These are phyloP conservation scores for Tortrix viridana DNA, from an alignment of 2,888 invertebrate species.

Conservation along the genomic window DNA sequence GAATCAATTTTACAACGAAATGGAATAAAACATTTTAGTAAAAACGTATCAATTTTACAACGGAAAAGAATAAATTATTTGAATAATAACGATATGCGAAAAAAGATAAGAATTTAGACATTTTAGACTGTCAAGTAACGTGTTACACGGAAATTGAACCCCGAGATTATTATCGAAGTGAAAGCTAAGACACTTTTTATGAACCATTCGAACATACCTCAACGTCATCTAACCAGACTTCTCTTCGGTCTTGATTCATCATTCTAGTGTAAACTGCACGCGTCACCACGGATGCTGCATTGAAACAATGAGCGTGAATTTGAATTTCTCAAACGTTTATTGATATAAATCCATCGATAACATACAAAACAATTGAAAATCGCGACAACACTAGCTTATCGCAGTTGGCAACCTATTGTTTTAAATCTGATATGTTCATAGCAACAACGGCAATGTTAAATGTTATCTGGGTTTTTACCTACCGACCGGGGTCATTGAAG, in stretches of 20 bases:
- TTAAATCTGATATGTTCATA: constrained; percentile 25
- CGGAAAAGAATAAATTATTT: no score
- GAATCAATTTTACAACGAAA: no score
- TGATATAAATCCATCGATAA: constrained; percentile 30
- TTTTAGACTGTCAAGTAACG: no score
- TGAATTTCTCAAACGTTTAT: constrained; percentile 8
- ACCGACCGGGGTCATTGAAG: constrained; percentile 6
- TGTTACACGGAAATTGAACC: no score
- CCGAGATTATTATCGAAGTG: no score
- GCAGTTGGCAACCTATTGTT: constrained; percentile 25
- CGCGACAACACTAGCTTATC: constrained; percentile 38
- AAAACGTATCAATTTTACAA: no score
- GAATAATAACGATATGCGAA: no score
- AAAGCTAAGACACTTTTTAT: no score
- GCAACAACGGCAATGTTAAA: constrained; percentile 1
- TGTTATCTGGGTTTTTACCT: constrained; percentile 13
- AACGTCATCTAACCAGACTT: constrained; percentile 1
- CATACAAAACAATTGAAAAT: constrained; percentile 23
- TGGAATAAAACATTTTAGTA: no score
- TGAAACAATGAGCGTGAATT: constrained; percentile 1
- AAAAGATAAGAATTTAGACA: no score
- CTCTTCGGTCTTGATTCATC: not conserved
- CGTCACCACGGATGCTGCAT: not conserved
- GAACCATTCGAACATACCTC: not conserved
- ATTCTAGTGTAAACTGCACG: not conserved